Evolutionary conservation across 2,113 vertebrate genomes (phyloP).

Genomic region (Ictalurus punctatus): DNA sequence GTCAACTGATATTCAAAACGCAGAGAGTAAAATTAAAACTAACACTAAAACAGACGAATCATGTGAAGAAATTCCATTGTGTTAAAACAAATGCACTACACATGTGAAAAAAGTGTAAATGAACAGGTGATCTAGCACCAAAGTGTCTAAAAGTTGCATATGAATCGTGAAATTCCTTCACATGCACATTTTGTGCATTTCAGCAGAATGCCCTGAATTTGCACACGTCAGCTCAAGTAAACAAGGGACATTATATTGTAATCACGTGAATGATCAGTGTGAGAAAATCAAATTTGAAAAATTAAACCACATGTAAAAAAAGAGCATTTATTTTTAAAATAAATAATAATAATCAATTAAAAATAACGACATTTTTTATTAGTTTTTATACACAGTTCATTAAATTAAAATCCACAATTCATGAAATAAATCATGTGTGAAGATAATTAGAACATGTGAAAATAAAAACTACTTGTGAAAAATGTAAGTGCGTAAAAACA

Average conservation of each 20-base stretch:
- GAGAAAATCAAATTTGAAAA: background rate
- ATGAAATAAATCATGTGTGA: background rate
- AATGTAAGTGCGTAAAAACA: background rate
- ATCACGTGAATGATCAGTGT: background rate
- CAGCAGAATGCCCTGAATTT: background rate
- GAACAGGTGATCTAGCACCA: background rate
- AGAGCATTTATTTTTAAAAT: no score
- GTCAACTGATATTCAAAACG: background rate
- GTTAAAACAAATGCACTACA: background rate
- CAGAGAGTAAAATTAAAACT: background rate
- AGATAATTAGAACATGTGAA: background rate
- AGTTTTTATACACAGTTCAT: background rate
- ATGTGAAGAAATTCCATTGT: background rate
- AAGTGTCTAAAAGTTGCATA: background rate
- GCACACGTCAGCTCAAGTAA: background rate
- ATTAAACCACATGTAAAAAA: background rate
- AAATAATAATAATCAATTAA: no score
- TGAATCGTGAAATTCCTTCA: background rate
- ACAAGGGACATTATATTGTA: background rate
- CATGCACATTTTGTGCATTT: background rate
- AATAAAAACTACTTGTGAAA: background rate
- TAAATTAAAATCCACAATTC: background rate
- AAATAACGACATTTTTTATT: background rate
- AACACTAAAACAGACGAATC: background rate
- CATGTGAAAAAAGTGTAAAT: background rate